Base-by-base conservation (phyloP, 2,888 invertebrate genomes). In the Amiota mariae region DNA sequence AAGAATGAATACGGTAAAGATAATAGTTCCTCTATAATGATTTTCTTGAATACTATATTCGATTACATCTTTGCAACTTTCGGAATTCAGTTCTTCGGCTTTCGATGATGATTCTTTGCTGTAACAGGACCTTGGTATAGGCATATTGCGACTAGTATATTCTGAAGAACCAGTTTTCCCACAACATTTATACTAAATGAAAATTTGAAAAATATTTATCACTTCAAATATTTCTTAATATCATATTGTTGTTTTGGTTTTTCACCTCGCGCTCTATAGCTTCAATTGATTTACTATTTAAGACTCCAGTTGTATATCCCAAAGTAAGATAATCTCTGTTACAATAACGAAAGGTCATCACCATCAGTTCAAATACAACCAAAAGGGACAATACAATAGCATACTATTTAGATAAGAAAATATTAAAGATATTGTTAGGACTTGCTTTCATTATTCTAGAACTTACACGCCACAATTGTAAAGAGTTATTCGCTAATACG, bases 111-210 rank as follows among this genome's bases (percentile, higher is more conserved):
- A 13, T 8, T n/a, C 68, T 10, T 68, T n/a, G 10, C 11, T 18
- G 12, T 61, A 68, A 36, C 72, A 72, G 36, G 61, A 61, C 1
- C 49, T 18, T 4, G 72, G 72, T 51, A 68, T 36, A 10, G 8
- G 24, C 59, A 48, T 6, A 49, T 20, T 8, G 9, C n/a, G 11
- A 2, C 36, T 13, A 1, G 11, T 46, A 49, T 72, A 72, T 47
- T 72, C 72, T 4, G 12, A 18, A 9, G 49, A 4, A 12, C 72
- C 46, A 13, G 57, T 11, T 6, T 46, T 68, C 51, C 72, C 72
- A 36, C 72, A 72, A 18, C 72, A 72, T 36, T 61, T 68, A 15
- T 57, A 72, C 61, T 72, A 24, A 6, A 72, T 6, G 47, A 13
- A 36, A 4, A 36, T 36, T 36, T 36, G 8, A 36, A 36, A 36